phyloP scores from a whole-genome alignment of 1,140 invertebrate species.

The Nymphalis io region DNA sequence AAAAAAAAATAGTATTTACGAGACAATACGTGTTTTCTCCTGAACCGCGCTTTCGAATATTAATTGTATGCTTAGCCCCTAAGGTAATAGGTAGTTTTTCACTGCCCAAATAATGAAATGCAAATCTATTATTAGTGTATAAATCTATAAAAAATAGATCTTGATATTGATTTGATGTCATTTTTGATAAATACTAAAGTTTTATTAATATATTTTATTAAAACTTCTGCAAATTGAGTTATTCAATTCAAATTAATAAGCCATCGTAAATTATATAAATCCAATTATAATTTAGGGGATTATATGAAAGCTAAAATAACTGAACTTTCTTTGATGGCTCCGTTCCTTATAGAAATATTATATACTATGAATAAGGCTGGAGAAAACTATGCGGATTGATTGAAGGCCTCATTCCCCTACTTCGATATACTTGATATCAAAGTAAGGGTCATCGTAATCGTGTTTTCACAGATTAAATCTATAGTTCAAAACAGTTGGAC shows the following conservation, averaged over 20 bases:
- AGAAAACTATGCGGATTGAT: conserved; percentile 8
- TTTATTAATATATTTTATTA: background rate
- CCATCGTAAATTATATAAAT: conserved; percentile 1
- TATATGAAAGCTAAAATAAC: background rate
- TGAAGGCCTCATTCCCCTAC: conserved; percentile 5
- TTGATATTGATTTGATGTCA: background rate
- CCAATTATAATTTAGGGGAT: background rate
- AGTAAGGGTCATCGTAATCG: conserved; percentile 23
- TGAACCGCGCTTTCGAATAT: no score
- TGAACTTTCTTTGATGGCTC: background rate
- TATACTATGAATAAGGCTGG: background rate
- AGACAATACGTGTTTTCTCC: no score
- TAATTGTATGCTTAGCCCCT: no score
- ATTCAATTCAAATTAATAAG: background rate
- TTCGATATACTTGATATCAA: conserved; percentile 24
- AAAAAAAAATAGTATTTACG: no score
- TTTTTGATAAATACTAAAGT: background rate
- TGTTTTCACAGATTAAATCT: conserved; percentile 11
- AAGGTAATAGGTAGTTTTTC: no score
- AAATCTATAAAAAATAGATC: background rate
- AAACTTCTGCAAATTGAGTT: background rate
- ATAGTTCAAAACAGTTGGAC: conserved; percentile 21
- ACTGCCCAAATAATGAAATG: no score
- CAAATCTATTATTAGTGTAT: background rate
- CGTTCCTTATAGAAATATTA: background rate